These are phyloP conservation scores for Paraplagusia blochii DNA, from an alignment of 2,113 vertebrate species.

Conservation along the genomic window DNA sequence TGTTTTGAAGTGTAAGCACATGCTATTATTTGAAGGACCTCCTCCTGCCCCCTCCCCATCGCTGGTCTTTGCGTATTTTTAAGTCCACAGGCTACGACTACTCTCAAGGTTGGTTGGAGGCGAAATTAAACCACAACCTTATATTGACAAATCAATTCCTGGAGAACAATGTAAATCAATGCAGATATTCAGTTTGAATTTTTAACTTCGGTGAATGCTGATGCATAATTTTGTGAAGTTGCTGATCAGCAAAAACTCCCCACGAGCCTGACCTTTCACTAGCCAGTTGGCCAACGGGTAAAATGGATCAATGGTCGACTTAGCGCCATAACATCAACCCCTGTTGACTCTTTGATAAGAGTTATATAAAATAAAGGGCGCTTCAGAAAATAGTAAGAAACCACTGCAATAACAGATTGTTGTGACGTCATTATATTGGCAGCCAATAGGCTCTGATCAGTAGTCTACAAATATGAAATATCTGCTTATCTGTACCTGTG, in stretches of 20 bases:
- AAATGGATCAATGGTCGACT: not conserved
- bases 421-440: too few species aligned
- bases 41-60: not conserved
- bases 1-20: constrained; percentile 3
- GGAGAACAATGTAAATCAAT: not conserved
- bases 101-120: not conserved
- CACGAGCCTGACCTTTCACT: constrained; percentile 2
- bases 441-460: too few species aligned
- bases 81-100: not conserved
- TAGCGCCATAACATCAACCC: too few species aligned
- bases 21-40: constrained; percentile 1
- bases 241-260: not conserved
- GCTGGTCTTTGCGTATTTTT: not conserved
- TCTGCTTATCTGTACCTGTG: too few species aligned
- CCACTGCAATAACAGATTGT: too few species aligned
- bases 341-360: too few species aligned
- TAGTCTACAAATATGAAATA: not conserved
- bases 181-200: not conserved
- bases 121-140: not conserved
- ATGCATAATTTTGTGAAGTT: not conserved
- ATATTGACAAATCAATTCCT: not conserved
- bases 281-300: not conserved
- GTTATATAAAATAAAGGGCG: too few species aligned
- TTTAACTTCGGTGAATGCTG: not conserved
- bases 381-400: too few species aligned